Base-by-base conservation (phyloP, 2,888 invertebrate genomes). In the Heliconius erato region DNA sequence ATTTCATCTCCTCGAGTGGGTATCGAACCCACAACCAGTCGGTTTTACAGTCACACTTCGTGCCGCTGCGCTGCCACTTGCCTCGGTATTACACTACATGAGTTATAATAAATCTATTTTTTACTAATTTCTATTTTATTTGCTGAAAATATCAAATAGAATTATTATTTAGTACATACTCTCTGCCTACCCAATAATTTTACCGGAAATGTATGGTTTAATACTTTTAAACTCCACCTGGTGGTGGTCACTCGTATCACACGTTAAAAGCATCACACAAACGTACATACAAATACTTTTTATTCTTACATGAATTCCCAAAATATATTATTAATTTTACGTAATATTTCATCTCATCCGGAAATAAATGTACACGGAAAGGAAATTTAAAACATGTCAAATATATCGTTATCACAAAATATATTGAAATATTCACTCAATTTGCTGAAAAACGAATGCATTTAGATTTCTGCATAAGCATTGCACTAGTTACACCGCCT, bases 401-500 rank as follows among this genome's bases (percentile, higher is more conserved):
- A 74, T 74, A n/a, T 68, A 65, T 49, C 28, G 44, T 80, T 79
- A 71, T 71, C 71, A 71, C 23, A 74, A 72, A 74, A 83, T 78
- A 72, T 26, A 79, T 72, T 80, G 67, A 78, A 72, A 32, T 63
- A 19, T 79, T 76, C 69, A 78, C 59, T 82, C 78, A 83, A 83
- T 84, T 80, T 79, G 2, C 68, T 80, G 78, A 80, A 83, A 84
- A 84, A 84, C 77, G 77, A 80, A 77, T 84, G 77, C 65, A 69
- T 74, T 65, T 80, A 80, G 82, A 82, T 85, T 83, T 82, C 84
- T 44, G 74, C 44, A 79, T 49, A 82, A 83, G 68, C 80, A 83
- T 82, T 80, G 80, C 80, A 82, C 84, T 82, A 83, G 84, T 84
- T 86, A 83, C 82, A 84, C 74, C 49, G 77, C 81, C 79, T 88